Percentiles rank a stretch among this genome's conserved stretches.
Evolutionary conservation across 2,113 vertebrate species (phyloP).

Genomic region (Nothoprocta perdicaria): DNA sequence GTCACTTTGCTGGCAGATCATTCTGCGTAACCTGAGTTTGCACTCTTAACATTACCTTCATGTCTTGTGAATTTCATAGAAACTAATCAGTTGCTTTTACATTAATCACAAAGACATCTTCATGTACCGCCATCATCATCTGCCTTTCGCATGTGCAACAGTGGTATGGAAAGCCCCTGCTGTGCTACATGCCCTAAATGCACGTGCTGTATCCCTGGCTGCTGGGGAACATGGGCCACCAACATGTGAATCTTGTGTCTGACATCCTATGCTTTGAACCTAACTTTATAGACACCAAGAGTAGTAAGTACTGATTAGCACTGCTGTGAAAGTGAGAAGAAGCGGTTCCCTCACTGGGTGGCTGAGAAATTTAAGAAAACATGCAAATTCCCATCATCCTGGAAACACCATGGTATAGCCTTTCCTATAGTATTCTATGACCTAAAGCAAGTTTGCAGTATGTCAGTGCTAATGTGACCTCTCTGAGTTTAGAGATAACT

Average conservation of each 20-base stretch:
- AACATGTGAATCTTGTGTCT: not conserved
- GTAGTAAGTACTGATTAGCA: not conserved
- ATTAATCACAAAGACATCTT: not conserved
- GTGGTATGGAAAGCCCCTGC: not conserved
- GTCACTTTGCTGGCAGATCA: not conserved
- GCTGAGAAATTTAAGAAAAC: not conserved
- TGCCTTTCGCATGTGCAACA: accelerated
- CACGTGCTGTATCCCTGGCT: accelerated
- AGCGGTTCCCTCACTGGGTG: not conserved
- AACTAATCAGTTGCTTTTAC: not conserved
- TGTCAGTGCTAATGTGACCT: not conserved
- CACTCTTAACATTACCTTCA: not conserved
- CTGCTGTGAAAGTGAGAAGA: not conserved
- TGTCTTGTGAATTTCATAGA: not conserved
- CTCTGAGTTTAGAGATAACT: not conserved
- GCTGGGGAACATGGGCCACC: not conserved
- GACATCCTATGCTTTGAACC: not conserved
- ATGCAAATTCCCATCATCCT: not conserved
- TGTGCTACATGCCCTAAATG: not conserved
- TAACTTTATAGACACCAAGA: not conserved
- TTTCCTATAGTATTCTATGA: not conserved
- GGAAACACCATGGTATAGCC: not conserved
- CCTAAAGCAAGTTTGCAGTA: not conserved
- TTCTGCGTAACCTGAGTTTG: not conserved
- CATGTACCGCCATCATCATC: not conserved